Base-by-base conservation (phyloP, 2,113 vertebrate genomes). In the Balaeniceps rex region DNA sequence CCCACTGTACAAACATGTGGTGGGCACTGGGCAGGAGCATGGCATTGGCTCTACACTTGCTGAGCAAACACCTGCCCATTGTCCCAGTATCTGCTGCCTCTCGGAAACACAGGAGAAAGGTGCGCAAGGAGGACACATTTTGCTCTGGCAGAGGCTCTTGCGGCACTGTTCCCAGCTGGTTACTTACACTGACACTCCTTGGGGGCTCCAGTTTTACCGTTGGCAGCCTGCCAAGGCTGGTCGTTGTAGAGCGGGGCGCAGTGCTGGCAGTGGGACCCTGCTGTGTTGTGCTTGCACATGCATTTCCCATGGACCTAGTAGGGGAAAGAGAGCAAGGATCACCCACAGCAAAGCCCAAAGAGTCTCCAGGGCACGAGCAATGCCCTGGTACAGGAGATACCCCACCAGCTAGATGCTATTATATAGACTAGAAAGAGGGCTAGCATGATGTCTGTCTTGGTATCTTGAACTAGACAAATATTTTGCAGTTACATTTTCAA, bases 271-370 rank as follows among this genome's bases (percentile, higher is more conserved):
- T 99, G 99, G 80, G 98, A 97, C 72, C 99, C 99, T 60, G 98
- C 99, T 5, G 99, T 99, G 97, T 99, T 99, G 98, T 99, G 99
- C 96, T 98, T 99, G 97, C 99, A 99, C 95, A 99, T 98, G 95
- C 99, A 99, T 93, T 99, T 99, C 83, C 99, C 99, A 55, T 99
- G 99, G 80, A 99, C 98, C 99, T 99, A 83, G 54, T 2, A 87
- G 91, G 42, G 18, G 44, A 93, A 88, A 87, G 70, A 97, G 83
- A 97, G 51, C 46, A 68, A 36, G 83, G 69, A 91, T 90, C 60
- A 97, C 42, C 33, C 72, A 87, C 46, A 57, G 77, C 47, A 81
- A 83, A 88, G 25, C 31, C 47, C 42, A 66, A 34, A 54, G 18
- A 11, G 40, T 54, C 63, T 55, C 60, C 0, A 0, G 61, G 44